Evolutionary conservation across 2,113 vertebrate genomes (phyloP).

Genomic region (Cynopterus brachyotis): DNA sequence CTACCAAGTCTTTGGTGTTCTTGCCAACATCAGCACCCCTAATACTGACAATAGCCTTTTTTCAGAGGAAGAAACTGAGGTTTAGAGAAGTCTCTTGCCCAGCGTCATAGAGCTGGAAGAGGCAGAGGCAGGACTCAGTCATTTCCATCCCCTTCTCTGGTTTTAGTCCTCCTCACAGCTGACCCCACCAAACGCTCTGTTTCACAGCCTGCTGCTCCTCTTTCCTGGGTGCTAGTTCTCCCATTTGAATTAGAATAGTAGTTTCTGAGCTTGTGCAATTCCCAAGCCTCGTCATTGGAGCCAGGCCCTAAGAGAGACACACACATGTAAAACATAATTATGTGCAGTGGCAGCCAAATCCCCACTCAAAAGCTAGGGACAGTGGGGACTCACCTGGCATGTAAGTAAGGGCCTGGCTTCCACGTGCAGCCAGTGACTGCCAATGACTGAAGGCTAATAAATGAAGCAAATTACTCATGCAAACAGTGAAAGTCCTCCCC

Average conservation of each 20-base stretch:
- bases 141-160: not conserved
- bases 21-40: not conserved
- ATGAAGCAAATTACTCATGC: not conserved
- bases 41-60: not conserved
- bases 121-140: not conserved
- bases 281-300: constrained; percentile 35
- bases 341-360: not conserved
- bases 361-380: not conserved
- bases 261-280: constrained; percentile 6
- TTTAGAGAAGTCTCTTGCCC: not conserved
- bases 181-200: not conserved
- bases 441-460: not conserved
- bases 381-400: not conserved
- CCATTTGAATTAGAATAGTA: not conserved
- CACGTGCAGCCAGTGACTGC: not conserved
- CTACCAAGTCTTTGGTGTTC: not conserved
- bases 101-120: not conserved
- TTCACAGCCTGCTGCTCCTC: not conserved
- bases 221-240: not conserved
- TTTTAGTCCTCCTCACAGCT: not conserved
- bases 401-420: not conserved
- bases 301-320: not conserved
- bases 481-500: not conserved
- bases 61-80: not conserved
- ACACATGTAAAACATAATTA: constrained; percentile 17